Percentiles rank a stretch among this genome's conserved stretches.
These are phyloP conservation scores for Dolichoris vasculosae DNA, from an alignment of 1,140 invertebrate species.

Conservation along the genomic window DNA sequence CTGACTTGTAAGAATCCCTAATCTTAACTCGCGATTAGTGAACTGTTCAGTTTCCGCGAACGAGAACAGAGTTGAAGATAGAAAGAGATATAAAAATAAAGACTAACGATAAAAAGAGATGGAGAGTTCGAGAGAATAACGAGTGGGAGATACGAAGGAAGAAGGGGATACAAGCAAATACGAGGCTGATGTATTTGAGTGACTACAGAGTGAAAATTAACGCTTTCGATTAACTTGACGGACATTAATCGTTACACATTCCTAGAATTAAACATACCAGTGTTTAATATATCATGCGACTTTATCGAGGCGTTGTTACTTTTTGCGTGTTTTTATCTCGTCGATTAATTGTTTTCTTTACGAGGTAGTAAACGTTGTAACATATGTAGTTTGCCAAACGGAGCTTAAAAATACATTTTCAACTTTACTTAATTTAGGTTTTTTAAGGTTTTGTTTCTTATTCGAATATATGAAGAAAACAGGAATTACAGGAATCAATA, in stretches of 20 bases:
- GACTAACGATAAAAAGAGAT: not conserved
- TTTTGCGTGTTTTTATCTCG: not conserved
- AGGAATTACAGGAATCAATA: too few relatives aligned
- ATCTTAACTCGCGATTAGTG: not conserved
- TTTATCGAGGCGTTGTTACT: not conserved
- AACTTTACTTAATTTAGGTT: too few relatives aligned
- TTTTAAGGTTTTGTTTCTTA: too few relatives aligned
- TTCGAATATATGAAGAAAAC: too few relatives aligned
- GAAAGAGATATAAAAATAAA: not conserved
- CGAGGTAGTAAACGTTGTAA: too few relatives aligned
- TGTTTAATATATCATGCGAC: not conserved
- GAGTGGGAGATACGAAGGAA: not conserved
- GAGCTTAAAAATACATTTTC: too few relatives aligned
- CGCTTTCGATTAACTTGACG: conserved; percentile 41
- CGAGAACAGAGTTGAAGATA: not conserved
- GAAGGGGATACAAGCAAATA: not conserved
- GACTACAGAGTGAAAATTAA: conserved; percentile 44
- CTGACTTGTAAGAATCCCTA: not conserved
- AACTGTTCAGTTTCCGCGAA: conserved; percentile 2
- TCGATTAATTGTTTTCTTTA: too few relatives aligned
- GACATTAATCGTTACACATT: not conserved
- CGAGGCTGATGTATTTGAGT: not conserved
- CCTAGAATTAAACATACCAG: not conserved
- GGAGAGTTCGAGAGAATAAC: not conserved
- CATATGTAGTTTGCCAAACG: too few relatives aligned